Evolutionary conservation across 1,140 invertebrate genomes (phyloP).

Genomic region (Dinoponera quadriceps): DNA sequence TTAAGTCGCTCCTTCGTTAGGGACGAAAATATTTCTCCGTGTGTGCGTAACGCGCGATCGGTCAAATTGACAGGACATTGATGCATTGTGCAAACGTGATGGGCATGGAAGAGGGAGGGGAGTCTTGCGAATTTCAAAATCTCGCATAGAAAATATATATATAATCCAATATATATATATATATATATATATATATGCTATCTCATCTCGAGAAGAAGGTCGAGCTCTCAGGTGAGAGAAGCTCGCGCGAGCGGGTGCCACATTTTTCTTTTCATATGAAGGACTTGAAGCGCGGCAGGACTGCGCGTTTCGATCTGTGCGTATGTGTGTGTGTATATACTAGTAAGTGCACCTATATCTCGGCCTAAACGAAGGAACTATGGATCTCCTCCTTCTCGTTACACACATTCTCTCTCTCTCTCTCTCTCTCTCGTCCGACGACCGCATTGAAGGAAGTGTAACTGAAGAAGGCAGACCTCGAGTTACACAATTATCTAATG

Average conservation of each 20-base stretch:
- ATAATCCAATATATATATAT: constrained; percentile 47
- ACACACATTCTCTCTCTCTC: constrained; percentile 14
- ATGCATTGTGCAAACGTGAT: constrained; percentile 20
- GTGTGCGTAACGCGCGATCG: constrained; percentile 4
- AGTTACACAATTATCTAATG: constrained; percentile 33
- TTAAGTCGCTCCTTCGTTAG: neutral
- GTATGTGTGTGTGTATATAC: neutral
- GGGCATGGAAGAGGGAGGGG: neutral
- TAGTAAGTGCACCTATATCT: constrained; percentile 60
- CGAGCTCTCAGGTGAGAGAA: constrained; percentile 67
- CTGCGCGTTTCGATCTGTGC: constrained; percentile 7
- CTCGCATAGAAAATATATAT: constrained; percentile 71
- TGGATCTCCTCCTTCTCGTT: constrained; percentile 21
- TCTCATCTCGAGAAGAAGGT: constrained; percentile 44
- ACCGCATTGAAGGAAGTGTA: neutral
- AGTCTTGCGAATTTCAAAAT: constrained; percentile 56
- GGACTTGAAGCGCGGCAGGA: neutral
- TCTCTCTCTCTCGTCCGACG: neutral
- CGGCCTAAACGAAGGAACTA: constrained; percentile 45
- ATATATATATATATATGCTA: constrained; percentile 54
- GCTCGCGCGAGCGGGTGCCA: constrained; percentile 53
- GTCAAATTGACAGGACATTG: neutral
- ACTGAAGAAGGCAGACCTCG: constrained; percentile 17
- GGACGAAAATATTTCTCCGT: neutral
- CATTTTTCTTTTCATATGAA: neutral